Conservation (phyloP, 2,113 vertebrate species). For the Dasyornis broadbenti region DNA sequence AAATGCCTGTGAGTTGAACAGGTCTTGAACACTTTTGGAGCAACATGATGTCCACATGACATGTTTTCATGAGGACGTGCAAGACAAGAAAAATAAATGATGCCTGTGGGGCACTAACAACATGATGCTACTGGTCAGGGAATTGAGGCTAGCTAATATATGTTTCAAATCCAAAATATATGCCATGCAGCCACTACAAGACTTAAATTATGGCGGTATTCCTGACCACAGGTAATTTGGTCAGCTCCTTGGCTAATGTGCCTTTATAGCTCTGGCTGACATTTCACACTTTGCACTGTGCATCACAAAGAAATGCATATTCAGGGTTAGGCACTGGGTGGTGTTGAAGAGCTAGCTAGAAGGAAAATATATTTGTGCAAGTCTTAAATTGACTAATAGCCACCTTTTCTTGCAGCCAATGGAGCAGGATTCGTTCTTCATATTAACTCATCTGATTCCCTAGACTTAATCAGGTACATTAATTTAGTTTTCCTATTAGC, state of each 20-base stretch:
- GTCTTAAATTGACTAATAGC: background rate
- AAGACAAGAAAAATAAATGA: background rate
- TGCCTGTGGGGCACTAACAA: background rate
- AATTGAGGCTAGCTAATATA: background rate
- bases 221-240: background rate
- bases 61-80: background rate
- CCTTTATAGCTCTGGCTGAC: background rate
- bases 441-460: background rate
- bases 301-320: background rate
- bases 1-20: background rate
- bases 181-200: background rate
- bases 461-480: background rate
- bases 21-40: background rate
- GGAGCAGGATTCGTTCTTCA: background rate
- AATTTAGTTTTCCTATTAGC: background rate
- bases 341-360: background rate
- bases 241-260: background rate
- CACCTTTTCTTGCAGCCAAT: background rate
- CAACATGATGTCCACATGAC: background rate
- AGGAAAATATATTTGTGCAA: background rate
- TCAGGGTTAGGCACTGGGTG: constrained; percentile 7
- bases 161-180: background rate
- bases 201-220: background rate
- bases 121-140: background rate
- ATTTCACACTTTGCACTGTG: rapidly evolving